Percentiles rank a stretch among this genome's conserved stretches.
These are phyloP conservation scores for Campoletis sonorensis DNA, from an alignment of 1,140 invertebrate genomes.

Conservation along the genomic window DNA sequence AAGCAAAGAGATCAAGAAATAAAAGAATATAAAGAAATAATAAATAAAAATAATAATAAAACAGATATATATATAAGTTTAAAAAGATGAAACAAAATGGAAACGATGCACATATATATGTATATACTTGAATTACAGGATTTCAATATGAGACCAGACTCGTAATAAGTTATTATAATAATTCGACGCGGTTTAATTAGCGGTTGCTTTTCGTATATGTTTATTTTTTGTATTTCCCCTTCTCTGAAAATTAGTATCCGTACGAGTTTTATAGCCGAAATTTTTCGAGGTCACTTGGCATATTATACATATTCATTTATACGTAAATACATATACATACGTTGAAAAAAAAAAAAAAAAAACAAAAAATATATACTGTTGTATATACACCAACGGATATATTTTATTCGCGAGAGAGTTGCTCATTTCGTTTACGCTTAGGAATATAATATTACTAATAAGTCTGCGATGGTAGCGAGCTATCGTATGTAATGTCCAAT, in stretches of 20 bases:
- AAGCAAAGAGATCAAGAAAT: background rate
- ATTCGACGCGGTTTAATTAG: conserved; percentile 21
- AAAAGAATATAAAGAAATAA: background rate
- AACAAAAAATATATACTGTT: conserved; percentile 5
- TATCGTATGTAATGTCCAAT: conserved; percentile 33
- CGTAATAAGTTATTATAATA: conserved; percentile 30
- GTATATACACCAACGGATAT: background rate
- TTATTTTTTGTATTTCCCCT: background rate
- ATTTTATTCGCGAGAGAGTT: conserved; percentile 29
- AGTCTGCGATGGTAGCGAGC: background rate
- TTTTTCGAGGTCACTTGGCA: conserved; percentile 30
- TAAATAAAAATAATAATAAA: background rate
- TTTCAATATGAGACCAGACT: conserved; percentile 22
- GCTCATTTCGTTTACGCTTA: conserved; percentile 22
- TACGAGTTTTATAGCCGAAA: conserved; percentile 29
- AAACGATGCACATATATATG: too few relatives aligned
- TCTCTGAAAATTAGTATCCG: conserved; percentile 5
- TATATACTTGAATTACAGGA: conserved; percentile 40
- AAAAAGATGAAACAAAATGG: background rate
- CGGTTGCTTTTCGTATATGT: background rate
- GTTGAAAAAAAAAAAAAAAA: background rate
- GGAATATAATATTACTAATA: conserved; percentile 31
- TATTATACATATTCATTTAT: conserved; percentile 30
- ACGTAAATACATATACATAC: background rate
- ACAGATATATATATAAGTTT: background rate